These are phyloP conservation scores for Drosophila insularis DNA, from an alignment of 1,140 invertebrate genomes.

Conservation along the genomic window DNA sequence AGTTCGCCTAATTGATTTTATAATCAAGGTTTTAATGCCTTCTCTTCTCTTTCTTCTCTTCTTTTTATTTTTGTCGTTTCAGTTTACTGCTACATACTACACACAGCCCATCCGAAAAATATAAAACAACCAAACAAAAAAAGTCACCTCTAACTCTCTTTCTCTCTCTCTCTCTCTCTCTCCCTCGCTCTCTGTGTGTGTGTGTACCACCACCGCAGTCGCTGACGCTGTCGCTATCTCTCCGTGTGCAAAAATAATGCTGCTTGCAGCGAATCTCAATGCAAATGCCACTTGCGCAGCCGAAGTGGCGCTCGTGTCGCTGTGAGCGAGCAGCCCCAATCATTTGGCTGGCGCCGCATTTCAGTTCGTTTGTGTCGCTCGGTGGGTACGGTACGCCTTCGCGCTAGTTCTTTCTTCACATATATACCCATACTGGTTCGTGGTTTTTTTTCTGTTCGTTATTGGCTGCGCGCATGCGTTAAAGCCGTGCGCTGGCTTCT, in stretches of 20 bases:
- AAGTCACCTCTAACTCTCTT: constrained; percentile 8
- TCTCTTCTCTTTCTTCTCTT: background rate
- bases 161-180: background rate
- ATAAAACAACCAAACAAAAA: constrained; percentile 30
- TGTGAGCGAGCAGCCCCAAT: constrained; percentile 37
- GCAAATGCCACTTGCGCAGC: constrained; percentile 68
- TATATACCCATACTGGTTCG: constrained; percentile 1
- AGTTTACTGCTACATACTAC: constrained; percentile 37
- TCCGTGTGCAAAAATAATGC: constrained; percentile 21
- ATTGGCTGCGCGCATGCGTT: constrained; percentile 13
- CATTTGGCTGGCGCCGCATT: constrained; percentile 11
- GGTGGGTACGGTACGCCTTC: constrained; percentile 52
- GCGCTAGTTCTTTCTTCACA: constrained; percentile 18
- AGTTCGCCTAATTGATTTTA: constrained; percentile 69
- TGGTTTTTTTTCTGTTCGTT: background rate
- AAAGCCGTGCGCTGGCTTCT: constrained; percentile 33
- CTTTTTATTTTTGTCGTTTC: constrained; percentile 66
- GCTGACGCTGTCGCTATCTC: background rate
- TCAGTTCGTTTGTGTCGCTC: constrained; percentile 57
- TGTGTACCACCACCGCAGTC: background rate
- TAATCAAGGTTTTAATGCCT: constrained; percentile 72
- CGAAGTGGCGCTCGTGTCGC: constrained; percentile 56
- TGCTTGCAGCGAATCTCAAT: constrained; percentile 31
- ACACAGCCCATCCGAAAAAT: constrained; percentile 49
- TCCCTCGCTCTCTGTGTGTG: background rate